phyloP scores from a whole-genome alignment of 2,113 vertebrate genomes.

The Gnathonemus longibarbis region DNA sequence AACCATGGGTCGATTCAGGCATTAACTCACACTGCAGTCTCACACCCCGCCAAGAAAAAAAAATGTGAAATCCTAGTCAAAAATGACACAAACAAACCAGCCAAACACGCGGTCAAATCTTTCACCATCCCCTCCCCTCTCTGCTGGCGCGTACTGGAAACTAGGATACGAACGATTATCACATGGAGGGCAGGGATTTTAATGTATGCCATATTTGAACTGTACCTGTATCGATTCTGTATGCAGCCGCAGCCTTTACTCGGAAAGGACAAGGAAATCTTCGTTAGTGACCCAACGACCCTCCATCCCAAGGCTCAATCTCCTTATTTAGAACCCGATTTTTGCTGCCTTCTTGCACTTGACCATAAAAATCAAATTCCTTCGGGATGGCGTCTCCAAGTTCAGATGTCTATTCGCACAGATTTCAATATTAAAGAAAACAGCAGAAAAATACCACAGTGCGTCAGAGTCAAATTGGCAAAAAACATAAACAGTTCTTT shows the following conservation, averaged over 20 bases:
- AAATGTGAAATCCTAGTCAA: neutral
- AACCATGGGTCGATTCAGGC: neutral
- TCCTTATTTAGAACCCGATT: neutral
- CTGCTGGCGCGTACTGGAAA: neutral
- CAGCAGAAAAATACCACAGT: neutral
- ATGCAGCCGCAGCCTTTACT: constrained; percentile 7
- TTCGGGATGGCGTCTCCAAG: constrained; percentile 8
- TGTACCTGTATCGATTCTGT: constrained; percentile 16
- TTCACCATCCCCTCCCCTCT: neutral
- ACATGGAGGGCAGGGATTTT: constrained; percentile 9
- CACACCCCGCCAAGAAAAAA: constrained; percentile 6
- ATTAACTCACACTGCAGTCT: neutral
- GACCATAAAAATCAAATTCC: constrained; percentile 9
- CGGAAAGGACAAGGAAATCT: constrained; percentile 7
- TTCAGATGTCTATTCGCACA: neutral
- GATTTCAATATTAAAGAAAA: constrained; percentile 1
- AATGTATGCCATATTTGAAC: constrained; percentile 8
- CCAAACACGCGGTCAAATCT: neutral
- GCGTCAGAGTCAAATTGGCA: neutral
- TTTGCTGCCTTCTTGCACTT: constrained; percentile 1
- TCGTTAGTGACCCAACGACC: constrained; percentile 17
- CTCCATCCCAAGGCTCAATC: neutral
- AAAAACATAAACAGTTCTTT: neutral
- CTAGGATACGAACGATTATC: neutral
- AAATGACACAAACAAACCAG: neutral